Evolutionary conservation across 2,113 vertebrate genomes (phyloP), one percentile per base, ranked within the genome.

Genomic region (Strix aluco): DNA sequence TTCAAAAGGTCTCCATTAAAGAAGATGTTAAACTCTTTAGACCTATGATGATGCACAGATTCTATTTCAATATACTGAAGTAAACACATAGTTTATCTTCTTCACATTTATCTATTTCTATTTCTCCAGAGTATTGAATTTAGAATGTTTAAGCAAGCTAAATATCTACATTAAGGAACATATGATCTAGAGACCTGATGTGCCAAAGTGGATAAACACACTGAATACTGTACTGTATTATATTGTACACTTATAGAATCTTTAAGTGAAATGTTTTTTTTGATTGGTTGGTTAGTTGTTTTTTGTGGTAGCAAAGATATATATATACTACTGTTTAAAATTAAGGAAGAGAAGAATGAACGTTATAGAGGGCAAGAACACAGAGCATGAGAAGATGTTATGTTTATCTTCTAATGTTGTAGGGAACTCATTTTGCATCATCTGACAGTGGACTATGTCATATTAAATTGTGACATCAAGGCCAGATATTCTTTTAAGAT

Each of bases 211-310:
- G 11, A 57, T 54, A 61, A 79, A 83, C 46, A 19, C 36, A 83
- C n/a, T 77, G 17, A 55, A 18, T 47, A 57, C 46, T 38, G 5
- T 47, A 57, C 40, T 38, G 5, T 46, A 30, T 13, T 57, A 16
- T 27, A 22, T 0, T 42, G 15, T 46, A 46, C 18, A 46, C 6
- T 55, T 83, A 13, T 16, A 44, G 6, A 57, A 42, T 44, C 5
- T 62, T 40, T 29, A 42, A 29, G 23, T 10, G 4, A 66, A 69
- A 29, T 32, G 2, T 2, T 0, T 16, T 16, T 58, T 34, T 26
- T 57, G 1, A 0, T 75, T 5, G 3, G 3, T 63, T 74, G 14
- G 2, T 40, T 59, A 14, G 5, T 32, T 57, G 10, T 0, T 46
- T 47, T 74, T 22, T 63, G 32, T 58, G 19, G 6, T 52, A 74